These are phyloP conservation scores for Nematopogon swammerdamellus DNA, from an alignment of 2,888 invertebrate genomes.

Conservation along the genomic window DNA sequence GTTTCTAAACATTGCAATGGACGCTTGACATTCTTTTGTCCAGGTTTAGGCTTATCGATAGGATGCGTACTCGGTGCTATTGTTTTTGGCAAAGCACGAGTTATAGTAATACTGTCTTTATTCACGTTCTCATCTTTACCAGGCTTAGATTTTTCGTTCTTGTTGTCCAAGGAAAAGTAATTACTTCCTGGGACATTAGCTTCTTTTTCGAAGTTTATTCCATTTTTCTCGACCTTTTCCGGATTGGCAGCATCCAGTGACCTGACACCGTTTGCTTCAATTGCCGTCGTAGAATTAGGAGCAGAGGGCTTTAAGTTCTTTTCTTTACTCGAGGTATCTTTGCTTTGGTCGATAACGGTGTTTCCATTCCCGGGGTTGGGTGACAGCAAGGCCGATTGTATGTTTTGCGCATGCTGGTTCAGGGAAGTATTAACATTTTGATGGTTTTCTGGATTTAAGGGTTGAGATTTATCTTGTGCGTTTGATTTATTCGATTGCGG, in stretches of 20 bases:
- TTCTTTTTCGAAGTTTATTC: slow-evolving; percentile 26
- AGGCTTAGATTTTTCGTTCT: slow-evolving; percentile 27
- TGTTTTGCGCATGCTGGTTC: slow-evolving; percentile 33
- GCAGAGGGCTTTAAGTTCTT: slow-evolving; percentile 6
- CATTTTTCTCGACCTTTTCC: slow-evolving; percentile 2
- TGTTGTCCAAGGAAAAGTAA: slow-evolving; percentile 43
- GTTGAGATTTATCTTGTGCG: too few relatives aligned
- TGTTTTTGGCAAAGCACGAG: slow-evolving; percentile 36
- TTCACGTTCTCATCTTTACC: slow-evolving; percentile 35
- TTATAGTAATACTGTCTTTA: slow-evolving; percentile 52
- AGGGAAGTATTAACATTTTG: slow-evolving; percentile 28
- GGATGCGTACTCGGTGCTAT: slow-evolving; percentile 25
- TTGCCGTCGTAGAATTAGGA: slow-evolving; percentile 3
- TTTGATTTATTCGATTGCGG: neutral
- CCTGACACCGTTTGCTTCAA: slow-evolving; percentile 2
- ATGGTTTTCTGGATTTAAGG: neutral
- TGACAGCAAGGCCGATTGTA: neutral
- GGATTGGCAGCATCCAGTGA: slow-evolving; percentile 1
- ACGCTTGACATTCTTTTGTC: slow-evolving; percentile 30
- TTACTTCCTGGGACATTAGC: slow-evolving; percentile 39
- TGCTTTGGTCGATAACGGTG: slow-evolving; percentile 30
- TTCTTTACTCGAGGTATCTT: slow-evolving; percentile 38
- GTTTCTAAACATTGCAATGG: slow-evolving; percentile 68
- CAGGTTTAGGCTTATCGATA: slow-evolving; percentile 29
- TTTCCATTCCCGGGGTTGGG: slow-evolving; percentile 22